Evolutionary conservation across 2,888 invertebrate species (phyloP), one percentile per base, ranked within the genome.

Genomic region (Tanypteryx hageni): DNA sequence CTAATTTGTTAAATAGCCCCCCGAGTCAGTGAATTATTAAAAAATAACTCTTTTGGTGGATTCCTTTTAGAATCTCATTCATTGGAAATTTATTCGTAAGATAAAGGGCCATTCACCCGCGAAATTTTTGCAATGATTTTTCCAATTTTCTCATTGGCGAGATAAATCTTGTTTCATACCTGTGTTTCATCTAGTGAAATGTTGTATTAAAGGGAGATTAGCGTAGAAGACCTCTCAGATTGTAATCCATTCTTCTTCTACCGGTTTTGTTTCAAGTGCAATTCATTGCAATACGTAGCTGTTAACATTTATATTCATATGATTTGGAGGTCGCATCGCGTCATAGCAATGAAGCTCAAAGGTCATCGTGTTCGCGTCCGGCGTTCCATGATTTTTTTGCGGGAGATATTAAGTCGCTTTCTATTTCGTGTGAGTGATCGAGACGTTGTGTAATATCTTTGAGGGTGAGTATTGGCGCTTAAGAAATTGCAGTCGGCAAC

Each of bases 341-440:
- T 64, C 64, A 7, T n/a, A 64, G 11, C 64, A 14, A 44, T 44
- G 44, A 44, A 44, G 64, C 64, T 64, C 64, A 14, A 64, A 64
- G 64, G 64, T n/a, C 64, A 14, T 64, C n/a, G 5, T n/a, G 14
- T 64, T 18, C 64, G 14, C 64, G 64, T 64, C 64, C n/a, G 64
- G 64, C 44, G 44, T 44, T 44, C 44, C 44, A 5, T 44, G 64
- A 7, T 64, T 64, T 64, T 64, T 64, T 64, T 14, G 18, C 64
- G 7, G 2, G 64, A 64, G 64, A 64, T 64, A 64, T 64, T 64
- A 18, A 64, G 64, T 64, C 14, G n/a, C 64, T 64, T 64, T 64
- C 64, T 64, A 64, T 64, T 64, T 68, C 68, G 68, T 68, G 13
- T 22, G n/a, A 68, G 11, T 68, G 68, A 68, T 68, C 68, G 68